Conservation (phyloP, 2,888 invertebrate species). For the Pristionchus mayeri region DNA sequence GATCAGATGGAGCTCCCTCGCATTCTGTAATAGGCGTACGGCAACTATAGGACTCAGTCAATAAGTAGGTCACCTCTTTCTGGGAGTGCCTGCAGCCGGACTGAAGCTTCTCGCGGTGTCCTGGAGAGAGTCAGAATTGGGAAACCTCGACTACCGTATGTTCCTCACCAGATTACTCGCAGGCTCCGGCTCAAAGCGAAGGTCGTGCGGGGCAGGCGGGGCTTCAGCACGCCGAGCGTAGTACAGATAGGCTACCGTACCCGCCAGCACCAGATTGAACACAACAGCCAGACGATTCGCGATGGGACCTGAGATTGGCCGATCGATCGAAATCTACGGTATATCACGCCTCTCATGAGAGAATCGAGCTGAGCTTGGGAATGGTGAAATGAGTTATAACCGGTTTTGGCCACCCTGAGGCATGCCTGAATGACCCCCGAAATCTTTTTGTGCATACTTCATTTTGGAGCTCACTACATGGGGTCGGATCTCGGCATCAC, state of each 20-base stretch:
- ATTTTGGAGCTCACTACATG: too few species aligned
- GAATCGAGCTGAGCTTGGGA: too few species aligned
- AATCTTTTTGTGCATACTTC: too few species aligned
- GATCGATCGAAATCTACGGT: not conserved
- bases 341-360: too few species aligned
- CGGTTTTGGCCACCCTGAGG: too few species aligned
- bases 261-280: slow-evolving; percentile 6
- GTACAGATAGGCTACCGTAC: slow-evolving; percentile 27
- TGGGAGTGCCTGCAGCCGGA: not conserved
- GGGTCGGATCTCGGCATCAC: too few species aligned
- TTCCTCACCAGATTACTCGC: slow-evolving; percentile 28
- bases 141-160: not conserved
- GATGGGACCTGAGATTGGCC: not conserved
- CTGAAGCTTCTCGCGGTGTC: not conserved
- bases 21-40: not conserved
- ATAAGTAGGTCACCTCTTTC: not conserved
- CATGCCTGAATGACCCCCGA: too few species aligned
- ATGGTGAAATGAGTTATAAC: too few species aligned
- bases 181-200: slow-evolving; percentile 35
- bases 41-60: not conserved
- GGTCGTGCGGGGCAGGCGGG: not conserved
- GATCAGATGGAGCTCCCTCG: slow-evolving; percentile 17
- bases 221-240: not conserved
- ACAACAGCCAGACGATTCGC: not conserved
- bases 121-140: not conserved